Evolutionary conservation across 2,888 invertebrate species (phyloP), one percentile per base, ranked within the genome.

Genomic region (Barypeithes pellucidus): DNA sequence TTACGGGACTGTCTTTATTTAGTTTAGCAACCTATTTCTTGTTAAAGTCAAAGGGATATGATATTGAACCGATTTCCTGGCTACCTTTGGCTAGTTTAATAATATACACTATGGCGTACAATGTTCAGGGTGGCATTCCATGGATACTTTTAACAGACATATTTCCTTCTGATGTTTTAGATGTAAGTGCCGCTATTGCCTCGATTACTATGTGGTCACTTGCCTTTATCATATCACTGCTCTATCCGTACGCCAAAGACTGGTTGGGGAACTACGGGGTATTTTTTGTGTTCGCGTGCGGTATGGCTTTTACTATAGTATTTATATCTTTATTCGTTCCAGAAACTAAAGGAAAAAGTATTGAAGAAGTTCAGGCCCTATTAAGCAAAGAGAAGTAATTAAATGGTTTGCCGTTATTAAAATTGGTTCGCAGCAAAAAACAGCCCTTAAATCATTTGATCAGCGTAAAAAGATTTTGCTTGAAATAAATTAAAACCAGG

Each of bases 111-210:
- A 22, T 68, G 4, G 43, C 43, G 12, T 68, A 16, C 33, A 68
- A 61, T 20, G 2, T 80, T 87, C 89, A 90, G 0, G 94, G 95
- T 3, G 92, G 93, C 0, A 83, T 94, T 29, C 92, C 94, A 0
- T 94, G 94, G 94, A 92, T 93, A 0, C 90, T 95, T 36, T 90
- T 94, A 89, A 92, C 93, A 0, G 95, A 95, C 84, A 89, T 95
- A 85, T 91, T 96, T 84, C 91, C 95, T 24, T 86, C 91, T 0
- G 91, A 93, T 77, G 91, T 94, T 1, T 93, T 94, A 84, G 90
- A 93, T 0, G 86, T 89, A 16, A 93, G 93, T 0, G 65, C 75
- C 1, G 74, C 75, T 22, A 29, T 77, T 0, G 59, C 72, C 0
- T 43, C 77, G 2, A 47, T 67, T 24, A 24, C 52, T 18, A 74